Evolutionary conservation across 2,113 vertebrate species (phyloP), one percentile per base, ranked within the genome.

Genomic region (Penelope pileata): DNA sequence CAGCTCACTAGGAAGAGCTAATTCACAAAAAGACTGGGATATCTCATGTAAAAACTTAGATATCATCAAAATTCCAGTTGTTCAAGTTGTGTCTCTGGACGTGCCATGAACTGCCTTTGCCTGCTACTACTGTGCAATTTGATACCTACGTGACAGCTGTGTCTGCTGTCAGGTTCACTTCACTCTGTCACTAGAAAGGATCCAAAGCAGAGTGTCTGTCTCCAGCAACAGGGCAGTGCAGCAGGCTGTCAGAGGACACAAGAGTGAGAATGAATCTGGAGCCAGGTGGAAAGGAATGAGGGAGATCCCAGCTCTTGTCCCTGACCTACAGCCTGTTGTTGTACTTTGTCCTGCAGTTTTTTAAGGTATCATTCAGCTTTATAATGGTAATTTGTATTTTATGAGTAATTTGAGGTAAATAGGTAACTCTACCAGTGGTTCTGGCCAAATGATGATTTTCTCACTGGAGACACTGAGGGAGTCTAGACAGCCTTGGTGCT

Each of bases 361-460:
- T 87, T 79, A 78, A 56, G 40, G 9, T 14, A 45, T 18, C 23
- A 5, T 72, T 80, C 43, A 47, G 24, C 12, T 88, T 91, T 76
- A 30, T 42, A 51, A 47, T 1, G 47, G 22, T 16, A 42, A 72
- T 54, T 51, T 85, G 10, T 22, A n/a, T 50, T 51, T 67, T 81
- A 79, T 64, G 48, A 86, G 48, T 85, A 70, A 95, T 77, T 81
- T 90, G 32, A 83, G 40, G 32, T 62, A 62, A 94, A 91, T 27
- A 9, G 47, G 7, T 81, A 69, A 72, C 50, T 88, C 82, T 48
- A 70, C 29, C 22, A 51, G 66, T 60, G 38, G 32, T 68, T 77
- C 40, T 2, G 5, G 32, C 27, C 76, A 82, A 94, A 86, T 69
- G 10, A 90, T 22, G 56, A 78, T 92, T 93, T 96, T 96, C 32